phyloP scores from a whole-genome alignment of 2,113 vertebrate species.

The Coreoperca whiteheadi region DNA sequence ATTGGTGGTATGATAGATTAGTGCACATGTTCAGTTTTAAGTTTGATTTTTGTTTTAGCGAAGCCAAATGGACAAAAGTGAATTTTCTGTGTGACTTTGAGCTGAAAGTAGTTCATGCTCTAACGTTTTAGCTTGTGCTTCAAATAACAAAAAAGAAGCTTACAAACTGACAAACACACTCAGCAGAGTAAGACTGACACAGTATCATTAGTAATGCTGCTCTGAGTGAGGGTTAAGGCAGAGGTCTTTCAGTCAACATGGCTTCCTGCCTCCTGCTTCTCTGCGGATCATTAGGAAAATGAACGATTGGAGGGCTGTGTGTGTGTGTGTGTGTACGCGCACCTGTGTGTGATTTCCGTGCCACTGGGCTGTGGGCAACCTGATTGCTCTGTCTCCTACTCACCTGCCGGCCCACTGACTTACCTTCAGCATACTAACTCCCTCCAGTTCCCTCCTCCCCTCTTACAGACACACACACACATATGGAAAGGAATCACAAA shows the following conservation, averaged over 20 bases:
- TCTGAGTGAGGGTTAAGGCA: conserved; percentile 71
- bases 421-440: conserved; percentile 80
- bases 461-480: conserved; percentile 36
- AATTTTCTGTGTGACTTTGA: conserved; percentile 17
- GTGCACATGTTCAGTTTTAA: neutral
- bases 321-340: conserved; percentile 27
- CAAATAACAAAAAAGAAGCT: conserved; percentile 37
- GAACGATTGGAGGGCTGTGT: conserved; percentile 63
- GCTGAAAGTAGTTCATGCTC: neutral
- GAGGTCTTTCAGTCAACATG: conserved; percentile 76
- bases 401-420: conserved; percentile 75
- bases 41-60: neutral
- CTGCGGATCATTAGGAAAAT: conserved; percentile 83
- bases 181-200: conserved; percentile 53
- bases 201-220: conserved; percentile 68
- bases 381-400: conserved; percentile 78
- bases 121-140: conserved; percentile 17
- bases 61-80: neutral
- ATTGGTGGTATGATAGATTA: neutral
- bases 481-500: conserved; percentile 72
- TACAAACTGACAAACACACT: conserved; percentile 40
- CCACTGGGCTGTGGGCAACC: conserved; percentile 73
- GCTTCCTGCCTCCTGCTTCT: conserved; percentile 72
- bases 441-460: conserved; percentile 33
- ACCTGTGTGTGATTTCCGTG: conserved; percentile 46